Evolutionary conservation across 2,797 vertebrate genomes (phyloP).

Genomic region (Rhadinocentrus ornatus): DNA sequence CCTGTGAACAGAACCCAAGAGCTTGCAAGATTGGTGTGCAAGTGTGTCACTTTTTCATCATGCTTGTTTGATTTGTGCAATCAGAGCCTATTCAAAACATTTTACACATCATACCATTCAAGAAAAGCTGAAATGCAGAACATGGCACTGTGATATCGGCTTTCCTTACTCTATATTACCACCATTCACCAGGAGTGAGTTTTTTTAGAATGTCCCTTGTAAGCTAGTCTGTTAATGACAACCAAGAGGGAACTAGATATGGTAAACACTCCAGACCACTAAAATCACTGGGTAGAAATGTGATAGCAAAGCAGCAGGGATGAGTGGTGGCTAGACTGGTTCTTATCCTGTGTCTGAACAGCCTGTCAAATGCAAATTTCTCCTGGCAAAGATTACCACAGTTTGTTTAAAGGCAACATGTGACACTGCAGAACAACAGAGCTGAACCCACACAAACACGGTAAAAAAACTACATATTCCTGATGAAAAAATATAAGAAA

Average conservation of each 20-base stretch:
- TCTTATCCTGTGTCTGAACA: constrained; percentile 22
- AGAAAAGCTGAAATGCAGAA: constrained; percentile 68
- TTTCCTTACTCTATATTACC: constrained; percentile 66
- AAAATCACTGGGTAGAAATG: constrained; percentile 45
- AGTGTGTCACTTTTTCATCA: constrained; percentile 38
- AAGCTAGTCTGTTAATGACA: constrained; percentile 39
- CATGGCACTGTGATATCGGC: constrained; percentile 59
- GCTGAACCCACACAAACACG: background rate
- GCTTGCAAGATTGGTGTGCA: constrained; percentile 59
- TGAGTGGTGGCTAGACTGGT: constrained; percentile 19
- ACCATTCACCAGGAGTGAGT: constrained; percentile 33
- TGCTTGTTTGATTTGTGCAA: constrained; percentile 68
- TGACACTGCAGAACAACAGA: background rate
- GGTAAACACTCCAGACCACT: constrained; percentile 29
- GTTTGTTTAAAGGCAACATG: constrained; percentile 6
- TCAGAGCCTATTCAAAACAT: constrained; percentile 71
- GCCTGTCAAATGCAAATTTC: constrained; percentile 9
- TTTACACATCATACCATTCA: constrained; percentile 57
- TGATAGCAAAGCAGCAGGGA: constrained; percentile 40
- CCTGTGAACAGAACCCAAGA: constrained; percentile 68
- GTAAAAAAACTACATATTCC: background rate
- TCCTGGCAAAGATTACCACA: background rate
- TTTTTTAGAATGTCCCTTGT: constrained; percentile 46
- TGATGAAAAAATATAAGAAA: background rate
- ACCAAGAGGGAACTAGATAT: constrained; percentile 39